These are phyloP conservation scores for Eurystomus glaucurus DNA, from an alignment of 2,797 vertebrate genomes.

Conservation along the genomic window DNA sequence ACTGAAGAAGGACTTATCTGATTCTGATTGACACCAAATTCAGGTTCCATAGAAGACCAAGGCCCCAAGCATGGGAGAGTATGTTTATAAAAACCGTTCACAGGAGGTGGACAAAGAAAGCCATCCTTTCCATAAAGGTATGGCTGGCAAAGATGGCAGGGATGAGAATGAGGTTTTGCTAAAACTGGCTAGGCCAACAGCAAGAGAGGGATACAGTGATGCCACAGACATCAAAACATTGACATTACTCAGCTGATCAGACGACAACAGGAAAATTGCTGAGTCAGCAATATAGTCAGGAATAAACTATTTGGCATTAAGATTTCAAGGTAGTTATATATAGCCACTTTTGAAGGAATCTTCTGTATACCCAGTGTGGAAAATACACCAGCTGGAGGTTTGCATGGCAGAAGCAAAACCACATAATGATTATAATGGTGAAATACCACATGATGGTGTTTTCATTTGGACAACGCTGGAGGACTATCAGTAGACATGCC, in stretches of 20 bases:
- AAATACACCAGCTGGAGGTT: background rate
- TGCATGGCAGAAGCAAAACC: background rate
- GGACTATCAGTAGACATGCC: background rate
- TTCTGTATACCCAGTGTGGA: background rate
- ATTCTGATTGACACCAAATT: background rate
- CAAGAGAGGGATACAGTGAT: background rate
- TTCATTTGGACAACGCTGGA: background rate
- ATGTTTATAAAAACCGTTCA: accelerated
- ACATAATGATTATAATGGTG: background rate
- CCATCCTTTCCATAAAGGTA: background rate
- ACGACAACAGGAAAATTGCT: background rate
- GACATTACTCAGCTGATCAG: background rate
- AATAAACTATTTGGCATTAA: background rate
- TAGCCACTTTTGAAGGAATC: background rate
- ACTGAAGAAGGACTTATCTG: background rate
- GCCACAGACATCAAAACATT: background rate
- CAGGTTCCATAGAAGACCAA: background rate
- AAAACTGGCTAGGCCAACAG: background rate
- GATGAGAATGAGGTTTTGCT: background rate
- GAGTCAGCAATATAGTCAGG: background rate
- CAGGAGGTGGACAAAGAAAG: background rate
- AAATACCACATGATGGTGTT: background rate
- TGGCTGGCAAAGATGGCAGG: background rate
- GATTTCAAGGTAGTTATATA: background rate
- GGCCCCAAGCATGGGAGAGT: background rate